Conservation (phyloP, 2,113 vertebrate species). For the Odocoileus virginianus region DNA sequence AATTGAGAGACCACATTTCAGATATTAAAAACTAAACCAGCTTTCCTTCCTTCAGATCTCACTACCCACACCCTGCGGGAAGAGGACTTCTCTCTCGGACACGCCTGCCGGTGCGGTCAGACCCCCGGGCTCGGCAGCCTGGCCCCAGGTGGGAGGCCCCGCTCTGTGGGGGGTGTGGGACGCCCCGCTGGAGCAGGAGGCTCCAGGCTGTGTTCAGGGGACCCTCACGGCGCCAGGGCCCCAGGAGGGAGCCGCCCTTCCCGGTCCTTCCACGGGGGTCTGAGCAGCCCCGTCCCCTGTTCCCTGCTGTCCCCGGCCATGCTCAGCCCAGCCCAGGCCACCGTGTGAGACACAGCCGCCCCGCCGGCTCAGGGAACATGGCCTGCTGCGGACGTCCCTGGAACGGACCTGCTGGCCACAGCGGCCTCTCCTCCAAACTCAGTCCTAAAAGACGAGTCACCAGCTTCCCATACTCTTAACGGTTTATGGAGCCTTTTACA, state of each 20-base stretch:
- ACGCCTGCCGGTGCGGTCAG: background rate
- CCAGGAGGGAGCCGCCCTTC: background rate
- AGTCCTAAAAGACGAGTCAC: conserved; percentile 21
- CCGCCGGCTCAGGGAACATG: background rate
- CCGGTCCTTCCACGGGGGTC: background rate
- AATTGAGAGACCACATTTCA: background rate
- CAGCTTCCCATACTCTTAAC: conserved; percentile 8
- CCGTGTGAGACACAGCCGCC: background rate
- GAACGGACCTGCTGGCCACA: conserved; percentile 66
- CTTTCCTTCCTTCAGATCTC: background rate
- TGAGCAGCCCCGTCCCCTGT: background rate
- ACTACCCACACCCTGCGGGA: background rate
- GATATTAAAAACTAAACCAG: background rate
- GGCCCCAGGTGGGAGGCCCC: background rate
- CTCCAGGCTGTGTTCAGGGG: background rate
- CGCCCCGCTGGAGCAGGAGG: background rate
- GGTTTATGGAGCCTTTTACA: background rate
- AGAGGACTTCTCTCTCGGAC: background rate
- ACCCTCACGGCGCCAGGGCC: background rate
- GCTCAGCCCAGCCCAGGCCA: background rate
- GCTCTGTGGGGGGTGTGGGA: background rate
- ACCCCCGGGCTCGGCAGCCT: too few relatives aligned
- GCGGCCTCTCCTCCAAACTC: conserved; percentile 70
- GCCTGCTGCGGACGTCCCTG: conserved; percentile 62
- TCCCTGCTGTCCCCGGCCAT: background rate